Evolutionary conservation across 2,797 vertebrate species (phyloP).

Genomic region (Simalia tracyae): DNA sequence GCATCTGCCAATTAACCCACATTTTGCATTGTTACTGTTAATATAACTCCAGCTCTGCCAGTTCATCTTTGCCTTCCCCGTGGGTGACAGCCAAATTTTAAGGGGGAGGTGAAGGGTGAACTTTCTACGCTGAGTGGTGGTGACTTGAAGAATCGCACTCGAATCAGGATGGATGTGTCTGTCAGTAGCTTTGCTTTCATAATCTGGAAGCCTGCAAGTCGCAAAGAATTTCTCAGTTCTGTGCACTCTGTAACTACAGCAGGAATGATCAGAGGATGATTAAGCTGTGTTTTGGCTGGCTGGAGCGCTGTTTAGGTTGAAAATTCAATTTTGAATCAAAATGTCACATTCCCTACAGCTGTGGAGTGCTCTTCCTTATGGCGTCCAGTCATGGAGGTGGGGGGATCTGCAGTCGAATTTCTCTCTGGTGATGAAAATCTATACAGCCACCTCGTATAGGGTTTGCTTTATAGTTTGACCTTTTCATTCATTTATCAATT

Average conservation of each 20-base stretch:
- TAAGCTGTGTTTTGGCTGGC: constrained; percentile 22
- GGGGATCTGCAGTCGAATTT: neutral
- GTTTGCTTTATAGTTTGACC: too few relatives aligned
- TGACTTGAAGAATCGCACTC: neutral
- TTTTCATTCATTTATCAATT: too few relatives aligned
- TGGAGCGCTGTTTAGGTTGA: constrained; percentile 17
- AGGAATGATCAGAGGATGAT: constrained; percentile 1
- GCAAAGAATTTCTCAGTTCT: constrained; percentile 7
- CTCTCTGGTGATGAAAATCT: neutral
- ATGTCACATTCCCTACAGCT: neutral
- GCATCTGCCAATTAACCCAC: neutral
- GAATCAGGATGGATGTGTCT: constrained; percentile 12
- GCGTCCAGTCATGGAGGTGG: neutral
- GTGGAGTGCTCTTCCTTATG: neutral
- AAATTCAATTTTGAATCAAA: constrained; percentile 35
- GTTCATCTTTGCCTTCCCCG: neutral
- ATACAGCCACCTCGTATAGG: neutral
- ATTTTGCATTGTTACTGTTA: neutral
- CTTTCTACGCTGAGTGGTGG: neutral
- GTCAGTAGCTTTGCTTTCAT: neutral
- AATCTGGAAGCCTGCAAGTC: neutral
- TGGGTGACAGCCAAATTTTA: neutral
- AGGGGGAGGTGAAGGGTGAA: neutral
- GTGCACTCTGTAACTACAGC: neutral
- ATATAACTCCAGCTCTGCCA: neutral